Evolutionary conservation across 2,888 invertebrate species (phyloP).

Genomic region (Scotopteryx bipunctaria): DNA sequence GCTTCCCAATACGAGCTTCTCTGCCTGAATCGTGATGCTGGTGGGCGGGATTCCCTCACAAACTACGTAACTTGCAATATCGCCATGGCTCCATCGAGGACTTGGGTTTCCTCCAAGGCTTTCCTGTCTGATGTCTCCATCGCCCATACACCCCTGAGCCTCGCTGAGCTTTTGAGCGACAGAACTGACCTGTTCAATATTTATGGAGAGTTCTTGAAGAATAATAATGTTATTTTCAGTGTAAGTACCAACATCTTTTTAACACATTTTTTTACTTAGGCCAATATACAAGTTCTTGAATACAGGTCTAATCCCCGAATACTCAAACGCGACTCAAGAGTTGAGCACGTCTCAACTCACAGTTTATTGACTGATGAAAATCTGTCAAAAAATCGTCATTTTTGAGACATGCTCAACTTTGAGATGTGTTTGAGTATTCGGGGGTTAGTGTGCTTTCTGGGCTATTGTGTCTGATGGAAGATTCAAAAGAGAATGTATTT

Average conservation of each 20-base stretch:
- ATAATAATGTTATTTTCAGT: constrained; percentile 76
- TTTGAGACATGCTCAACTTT: too few species aligned
- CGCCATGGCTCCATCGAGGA: constrained; percentile 84
- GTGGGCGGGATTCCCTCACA: constrained; percentile 78
- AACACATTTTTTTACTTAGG: too few species aligned
- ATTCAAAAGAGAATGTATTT: neutral
- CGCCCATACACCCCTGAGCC: constrained; percentile 84
- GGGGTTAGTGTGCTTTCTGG: too few species aligned
- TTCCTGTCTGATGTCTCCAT: constrained; percentile 84
- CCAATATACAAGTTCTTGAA: too few species aligned
- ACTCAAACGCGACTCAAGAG: too few species aligned
- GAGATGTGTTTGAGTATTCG: too few species aligned
- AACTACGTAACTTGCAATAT: constrained; percentile 85
- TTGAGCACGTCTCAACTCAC: too few species aligned
- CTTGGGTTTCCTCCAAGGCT: constrained; percentile 76
- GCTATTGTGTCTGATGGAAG: too few species aligned
- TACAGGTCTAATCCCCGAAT: too few species aligned
- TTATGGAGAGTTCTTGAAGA: constrained; percentile 84
- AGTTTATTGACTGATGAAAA: too few species aligned
- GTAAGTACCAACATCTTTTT: constrained; percentile 53
- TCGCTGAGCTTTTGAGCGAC: constrained; percentile 80
- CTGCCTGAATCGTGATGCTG: constrained; percentile 80
- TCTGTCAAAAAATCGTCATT: too few species aligned
- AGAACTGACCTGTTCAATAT: constrained; percentile 85
- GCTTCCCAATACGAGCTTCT: constrained; percentile 83